Evolutionary conservation across 1,140 invertebrate genomes (phyloP), one percentile per base, ranked within the genome.

Genomic region (Trypoxylus dichotomus): DNA sequence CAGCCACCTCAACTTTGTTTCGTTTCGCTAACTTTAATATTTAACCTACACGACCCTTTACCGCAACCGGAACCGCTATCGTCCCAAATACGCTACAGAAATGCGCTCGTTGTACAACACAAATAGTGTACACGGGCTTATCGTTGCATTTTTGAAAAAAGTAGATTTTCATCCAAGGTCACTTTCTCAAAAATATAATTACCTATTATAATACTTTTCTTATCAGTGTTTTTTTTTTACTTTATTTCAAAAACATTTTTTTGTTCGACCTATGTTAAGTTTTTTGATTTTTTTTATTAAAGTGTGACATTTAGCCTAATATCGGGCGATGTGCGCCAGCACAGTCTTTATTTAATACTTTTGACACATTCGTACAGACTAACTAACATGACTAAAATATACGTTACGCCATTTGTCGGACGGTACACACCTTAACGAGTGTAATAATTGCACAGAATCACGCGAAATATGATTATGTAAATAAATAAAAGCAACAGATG

Each of bases 331-430:
- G 83, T 81, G 83, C 83, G 83, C 84, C 84, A 84, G 83, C 84
- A 85, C 84, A 85, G 84, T 85, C 84, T 85, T 85, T 79, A 85
- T 76, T 85, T 85, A 85, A 85, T 85, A 85, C 84, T 85, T 85
- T 85, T 75, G 84, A 85, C 84, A 85, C 84, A 85, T 83, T 83
- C 82, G 84, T 85, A 85, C 84, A 63, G 19, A 63, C 60, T 63
- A 63, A 63, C 60, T 63, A 63, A 63, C 60, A 63, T 63, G 60
- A 63, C 60, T 63, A 63, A 63, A 63, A 63, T 63, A 63, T 63
- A 27, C 60, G n/a, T 63, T 63, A 63, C 60, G 21, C 60, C 60
- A 63, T 63, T 27, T 24, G 60, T 63, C 60, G 60, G 60, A 63
- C 60, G 60, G 60, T 63, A 63, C 13, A 63, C 15, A 13, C 60